Conservation (phyloP, 2,113 vertebrate genomes). For the Sula dactylatra region DNA sequence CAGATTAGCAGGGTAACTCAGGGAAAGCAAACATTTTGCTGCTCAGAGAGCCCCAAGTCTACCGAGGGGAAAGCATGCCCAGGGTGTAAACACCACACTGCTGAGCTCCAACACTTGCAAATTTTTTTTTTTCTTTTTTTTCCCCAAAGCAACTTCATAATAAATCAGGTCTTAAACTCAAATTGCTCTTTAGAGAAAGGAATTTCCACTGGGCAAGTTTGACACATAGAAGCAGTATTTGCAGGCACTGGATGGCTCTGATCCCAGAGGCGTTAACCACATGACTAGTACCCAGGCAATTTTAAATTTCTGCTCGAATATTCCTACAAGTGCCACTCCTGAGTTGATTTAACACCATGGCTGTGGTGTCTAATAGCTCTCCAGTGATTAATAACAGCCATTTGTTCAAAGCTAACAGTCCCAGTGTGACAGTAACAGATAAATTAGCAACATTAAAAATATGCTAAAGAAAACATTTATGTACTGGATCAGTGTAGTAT, state of each 20-base stretch:
- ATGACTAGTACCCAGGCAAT: slow-evolving; percentile 66
- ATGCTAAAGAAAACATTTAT: slow-evolving; percentile 75
- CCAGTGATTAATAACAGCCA: slow-evolving; percentile 75
- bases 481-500: slow-evolving; percentile 51
- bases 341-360: slow-evolving; percentile 75
- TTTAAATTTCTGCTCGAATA: slow-evolving; percentile 54
- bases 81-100: background rate
- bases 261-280: slow-evolving; percentile 49
- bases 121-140: background rate
- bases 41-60: background rate
- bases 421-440: slow-evolving; percentile 74
- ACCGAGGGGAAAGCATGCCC: too few species aligned
- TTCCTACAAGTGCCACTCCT: slow-evolving; percentile 60
- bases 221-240: background rate
- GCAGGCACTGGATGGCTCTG: background rate
- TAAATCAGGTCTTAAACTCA: background rate
- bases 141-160: background rate
- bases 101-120: background rate
- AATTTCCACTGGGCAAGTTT: background rate
- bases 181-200: background rate
- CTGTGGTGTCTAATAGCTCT: slow-evolving; percentile 73
- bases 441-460: slow-evolving; percentile 79
- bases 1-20: background rate
- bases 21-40: background rate
- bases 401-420: slow-evolving; percentile 77